A percentile compares a stretch with the other conserved stretches of the same genome.
phyloP scores from a whole-genome alignment of 2,797 vertebrate genomes.

The Iguana delicatissima region DNA sequence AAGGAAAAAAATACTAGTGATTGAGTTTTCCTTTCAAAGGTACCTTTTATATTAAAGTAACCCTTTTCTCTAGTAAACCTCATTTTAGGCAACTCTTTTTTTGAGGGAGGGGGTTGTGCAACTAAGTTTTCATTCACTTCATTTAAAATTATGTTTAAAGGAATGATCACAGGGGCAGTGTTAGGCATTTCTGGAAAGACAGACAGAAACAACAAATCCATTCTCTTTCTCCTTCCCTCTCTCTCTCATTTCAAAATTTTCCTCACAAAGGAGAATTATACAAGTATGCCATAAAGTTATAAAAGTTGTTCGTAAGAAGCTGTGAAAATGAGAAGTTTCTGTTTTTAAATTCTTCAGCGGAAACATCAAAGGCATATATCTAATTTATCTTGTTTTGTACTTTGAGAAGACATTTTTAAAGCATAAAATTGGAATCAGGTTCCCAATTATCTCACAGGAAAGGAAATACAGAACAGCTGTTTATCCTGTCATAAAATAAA shows the following conservation, averaged over 20 bases:
- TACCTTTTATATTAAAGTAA: too few species aligned
- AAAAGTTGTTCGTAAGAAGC: conserved; percentile 13
- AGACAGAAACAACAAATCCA: conserved; percentile 8
- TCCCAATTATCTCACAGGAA: background rate
- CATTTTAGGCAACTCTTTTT: conserved; percentile 10
- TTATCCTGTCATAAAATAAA: conserved; percentile 2
- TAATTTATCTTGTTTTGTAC: conserved; percentile 16
- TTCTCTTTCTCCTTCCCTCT: too few species aligned
- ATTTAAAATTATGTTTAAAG: background rate
- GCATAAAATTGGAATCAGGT: conserved; percentile 5
- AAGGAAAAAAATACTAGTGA: conserved; percentile 22
- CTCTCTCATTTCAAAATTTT: background rate
- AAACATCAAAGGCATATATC: background rate
- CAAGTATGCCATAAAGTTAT: background rate
- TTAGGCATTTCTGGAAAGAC: background rate
- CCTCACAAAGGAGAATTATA: conserved; percentile 6
- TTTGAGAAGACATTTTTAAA: conserved; percentile 4
- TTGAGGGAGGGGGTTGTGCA: background rate
- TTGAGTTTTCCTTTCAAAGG: conserved; percentile 47
- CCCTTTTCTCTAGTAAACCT: conserved; percentile 17
- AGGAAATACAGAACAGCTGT: background rate
- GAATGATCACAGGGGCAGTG: background rate
- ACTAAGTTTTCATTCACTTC: conserved; percentile 47
- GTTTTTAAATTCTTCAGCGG: background rate
- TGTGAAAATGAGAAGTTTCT: background rate